Evolutionary conservation across 92 coral and sea anemone genomes (phyloP), one percentile per base, ranked within the genome.

Genomic region (Porites divaricata): DNA sequence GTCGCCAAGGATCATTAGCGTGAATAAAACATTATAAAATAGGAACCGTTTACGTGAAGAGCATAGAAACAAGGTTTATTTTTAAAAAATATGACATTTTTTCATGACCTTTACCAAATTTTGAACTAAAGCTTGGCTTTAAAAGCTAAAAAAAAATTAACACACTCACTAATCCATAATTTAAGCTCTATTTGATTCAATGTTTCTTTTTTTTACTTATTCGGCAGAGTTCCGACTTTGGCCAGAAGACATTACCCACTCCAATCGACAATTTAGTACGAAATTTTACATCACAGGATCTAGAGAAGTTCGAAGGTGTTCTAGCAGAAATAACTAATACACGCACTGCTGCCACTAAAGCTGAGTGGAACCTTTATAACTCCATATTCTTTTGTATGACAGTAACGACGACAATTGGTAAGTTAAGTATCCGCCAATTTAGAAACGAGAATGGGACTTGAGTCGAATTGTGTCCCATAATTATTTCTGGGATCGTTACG

Each of bases 341-440:
- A 15, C 89, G 98, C 22, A 59, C 80, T 2, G 81, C 89, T 2
- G 95, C 98, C 1, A 70, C 87, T 2, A 92, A 89, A 78, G 83
- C 92, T 24, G 90, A 94, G 26, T 94, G 98, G 98, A 89, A 81
- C 66, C 86, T 90, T 26, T 72, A 89, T 21, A 94, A 94, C 61
- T 94, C 98, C 10, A 89, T 94, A 74, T 94, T 88, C 76, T 94
- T 94, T 75, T 94, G 98, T 48, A 85, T 94, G 92, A 94, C 98
- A 5, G 98, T 94, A 14, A 90, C 95, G 1, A 94, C 98, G 41
- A 94, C 98, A 5, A 94, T 94, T 64, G 98, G 98, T 94, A 51
- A 80, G 93, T 73, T 19, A 26, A 15, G n/a, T 70, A 13, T 50
- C 15, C 23, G 2, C 41, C 4, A 35, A 4, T 35, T 35, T 35